Evolutionary conservation across 2,113 vertebrate species (phyloP).

Genomic region (Spheniscus mendiculus): DNA sequence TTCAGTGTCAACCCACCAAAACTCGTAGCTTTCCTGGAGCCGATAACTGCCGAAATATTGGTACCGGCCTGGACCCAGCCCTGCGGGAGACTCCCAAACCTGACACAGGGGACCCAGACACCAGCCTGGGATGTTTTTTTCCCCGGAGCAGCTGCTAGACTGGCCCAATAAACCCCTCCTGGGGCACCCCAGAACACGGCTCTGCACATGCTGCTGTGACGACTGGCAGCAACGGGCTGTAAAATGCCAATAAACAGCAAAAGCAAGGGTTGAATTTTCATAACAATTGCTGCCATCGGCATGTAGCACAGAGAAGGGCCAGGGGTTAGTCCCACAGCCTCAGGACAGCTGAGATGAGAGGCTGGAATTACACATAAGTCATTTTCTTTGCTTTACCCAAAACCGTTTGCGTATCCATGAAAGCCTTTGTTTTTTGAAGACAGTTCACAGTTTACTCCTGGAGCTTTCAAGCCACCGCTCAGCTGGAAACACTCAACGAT

Average conservation of each 20-base stretch:
- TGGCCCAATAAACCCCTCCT: neutral
- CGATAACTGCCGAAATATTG: rapidly evolving
- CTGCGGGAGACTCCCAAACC: neutral
- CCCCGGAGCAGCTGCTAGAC: neutral
- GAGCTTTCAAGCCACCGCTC: neutral
- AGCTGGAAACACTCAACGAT: neutral
- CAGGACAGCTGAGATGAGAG: no score
- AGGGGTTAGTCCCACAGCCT: neutral
- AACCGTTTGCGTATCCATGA: rapidly evolving
- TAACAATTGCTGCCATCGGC: neutral
- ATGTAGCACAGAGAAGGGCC: neutral
- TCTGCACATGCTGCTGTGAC: rapidly evolving
- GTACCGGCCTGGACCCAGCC: rapidly evolving
- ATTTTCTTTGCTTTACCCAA: neutral
- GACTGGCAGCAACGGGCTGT: neutral
- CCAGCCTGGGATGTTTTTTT: rapidly evolving
- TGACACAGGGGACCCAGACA: neutral
- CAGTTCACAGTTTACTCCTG: neutral
- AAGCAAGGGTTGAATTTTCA: neutral
- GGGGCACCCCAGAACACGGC: neutral
- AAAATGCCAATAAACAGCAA: neutral
- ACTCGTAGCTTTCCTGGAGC: neutral
- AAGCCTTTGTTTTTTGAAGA: neutral
- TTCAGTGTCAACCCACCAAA: neutral
- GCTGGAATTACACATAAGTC: neutral